Evolutionary conservation across 2,797 vertebrate genomes (phyloP).

Genomic region (Lophius americanus): DNA sequence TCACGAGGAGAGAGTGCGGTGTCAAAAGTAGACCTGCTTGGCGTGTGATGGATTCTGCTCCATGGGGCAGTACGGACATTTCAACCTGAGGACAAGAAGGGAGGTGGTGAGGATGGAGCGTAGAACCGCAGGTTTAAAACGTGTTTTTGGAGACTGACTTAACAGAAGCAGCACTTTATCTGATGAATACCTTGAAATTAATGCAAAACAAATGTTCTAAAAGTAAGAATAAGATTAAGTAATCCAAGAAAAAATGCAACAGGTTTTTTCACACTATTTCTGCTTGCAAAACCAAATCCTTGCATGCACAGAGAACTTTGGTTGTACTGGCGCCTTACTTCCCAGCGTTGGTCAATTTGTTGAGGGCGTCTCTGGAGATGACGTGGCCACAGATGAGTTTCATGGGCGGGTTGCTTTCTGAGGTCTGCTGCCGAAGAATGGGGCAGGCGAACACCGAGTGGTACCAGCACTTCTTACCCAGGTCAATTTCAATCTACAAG

Average conservation of each 20-base stretch:
- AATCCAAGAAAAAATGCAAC: not conserved
- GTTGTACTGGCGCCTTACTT: slow-evolving; percentile 82
- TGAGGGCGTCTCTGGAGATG: slow-evolving; percentile 93
- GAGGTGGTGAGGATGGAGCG: not conserved
- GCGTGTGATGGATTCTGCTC: slow-evolving; percentile 93
- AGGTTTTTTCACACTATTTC: too few species aligned
- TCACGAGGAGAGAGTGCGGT: slow-evolving; percentile 49
- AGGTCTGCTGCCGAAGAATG: slow-evolving; percentile 92
- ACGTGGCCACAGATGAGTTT: slow-evolving; percentile 93
- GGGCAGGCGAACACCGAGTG: slow-evolving; percentile 95
- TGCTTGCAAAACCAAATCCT: too few species aligned
- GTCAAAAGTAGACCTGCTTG: slow-evolving; percentile 93
- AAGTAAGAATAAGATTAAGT: not conserved
- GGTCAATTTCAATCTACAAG: slow-evolving; percentile 90
- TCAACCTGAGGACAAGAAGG: slow-evolving; percentile 80
- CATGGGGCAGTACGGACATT: slow-evolving; percentile 94
- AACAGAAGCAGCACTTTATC: not conserved
- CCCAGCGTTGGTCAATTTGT: slow-evolving; percentile 92
- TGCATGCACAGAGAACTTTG: too few species aligned
- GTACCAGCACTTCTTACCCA: slow-evolving; percentile 95
- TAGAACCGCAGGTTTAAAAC: not conserved
- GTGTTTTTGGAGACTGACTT: not conserved
- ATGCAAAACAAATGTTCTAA: not conserved
- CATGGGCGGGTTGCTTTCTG: slow-evolving; percentile 94
- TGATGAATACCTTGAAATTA: too few species aligned